These are phyloP conservation scores for Trileptium ribeirensis DNA, from an alignment of 2,888 invertebrate species.

Conservation along the genomic window DNA sequence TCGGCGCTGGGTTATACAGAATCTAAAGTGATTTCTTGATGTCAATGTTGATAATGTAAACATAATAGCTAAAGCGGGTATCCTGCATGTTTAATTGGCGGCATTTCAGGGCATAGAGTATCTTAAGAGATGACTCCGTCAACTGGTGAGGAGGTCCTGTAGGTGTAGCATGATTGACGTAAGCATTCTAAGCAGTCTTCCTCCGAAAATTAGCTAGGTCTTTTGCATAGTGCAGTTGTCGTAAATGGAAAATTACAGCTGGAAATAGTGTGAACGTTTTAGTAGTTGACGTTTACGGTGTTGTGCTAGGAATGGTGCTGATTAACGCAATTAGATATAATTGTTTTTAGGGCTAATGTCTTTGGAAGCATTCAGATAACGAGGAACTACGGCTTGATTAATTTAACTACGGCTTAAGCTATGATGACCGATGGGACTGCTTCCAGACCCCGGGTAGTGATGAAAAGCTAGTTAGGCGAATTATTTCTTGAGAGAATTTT, in stretches of 20 bases:
- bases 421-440: too few species aligned
- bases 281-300: not conserved
- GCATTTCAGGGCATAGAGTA: not conserved
- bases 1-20: not conserved
- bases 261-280: not conserved
- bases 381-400: too few species aligned
- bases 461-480: too few species aligned
- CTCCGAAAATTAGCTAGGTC: not conserved
- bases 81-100: not conserved
- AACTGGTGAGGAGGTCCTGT: not conserved
- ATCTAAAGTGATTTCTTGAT: not conserved
- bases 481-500: too few species aligned
- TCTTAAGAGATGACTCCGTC: not conserved
- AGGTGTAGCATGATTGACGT: not conserved
- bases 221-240: not conserved
- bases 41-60: not conserved
- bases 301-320: not conserved
- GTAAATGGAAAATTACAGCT: not conserved
- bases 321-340: not conserved
- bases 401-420: too few species aligned
- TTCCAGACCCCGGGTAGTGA: too few species aligned
- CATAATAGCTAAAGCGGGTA: not conserved
- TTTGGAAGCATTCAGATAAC: not conserved
- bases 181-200: not conserved
- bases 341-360: not conserved